phyloP scores from a whole-genome alignment of 2,888 invertebrate species.

The Willowsia nigromaculata region DNA sequence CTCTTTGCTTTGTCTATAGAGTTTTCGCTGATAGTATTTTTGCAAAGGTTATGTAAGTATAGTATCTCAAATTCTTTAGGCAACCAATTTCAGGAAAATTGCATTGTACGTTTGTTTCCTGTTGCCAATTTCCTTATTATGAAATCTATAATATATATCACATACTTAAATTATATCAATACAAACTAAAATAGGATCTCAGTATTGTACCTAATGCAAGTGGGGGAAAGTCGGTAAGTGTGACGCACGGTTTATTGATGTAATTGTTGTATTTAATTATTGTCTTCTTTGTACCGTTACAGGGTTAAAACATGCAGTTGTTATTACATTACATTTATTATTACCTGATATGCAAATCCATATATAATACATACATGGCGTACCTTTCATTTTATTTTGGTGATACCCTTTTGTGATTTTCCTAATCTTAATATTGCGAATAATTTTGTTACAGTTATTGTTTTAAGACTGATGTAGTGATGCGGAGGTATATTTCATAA shows the following conservation, averaged over 20 bases:
- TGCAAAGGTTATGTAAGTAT: too few species aligned
- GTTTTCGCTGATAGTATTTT: background rate
- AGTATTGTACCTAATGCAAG: slow-evolving; percentile 15
- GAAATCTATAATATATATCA: background rate
- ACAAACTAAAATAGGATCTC: slow-evolving; percentile 29
- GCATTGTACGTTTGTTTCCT: too few species aligned
- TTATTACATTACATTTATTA: background rate
- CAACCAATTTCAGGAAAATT: too few species aligned
- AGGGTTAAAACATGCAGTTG: background rate
- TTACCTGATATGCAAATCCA: background rate
- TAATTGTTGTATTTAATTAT: background rate
- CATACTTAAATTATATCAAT: background rate
- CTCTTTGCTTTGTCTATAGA: slow-evolving; percentile 30
- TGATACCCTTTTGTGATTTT: slow-evolving; percentile 41
- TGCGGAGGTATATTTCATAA: background rate
- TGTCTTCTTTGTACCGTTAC: background rate
- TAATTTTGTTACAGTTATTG: background rate
- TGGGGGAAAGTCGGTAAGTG: background rate
- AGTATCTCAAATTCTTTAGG: too few species aligned
- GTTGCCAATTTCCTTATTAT: background rate
- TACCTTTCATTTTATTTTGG: slow-evolving; percentile 1
- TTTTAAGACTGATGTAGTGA: slow-evolving; percentile 13
- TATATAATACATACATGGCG: background rate
- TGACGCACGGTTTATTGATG: background rate
- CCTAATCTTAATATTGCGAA: background rate